Evolutionary conservation across 1,140 invertebrate genomes (phyloP), one percentile per base, ranked within the genome.

Genomic region (Araneus ventricosus): DNA sequence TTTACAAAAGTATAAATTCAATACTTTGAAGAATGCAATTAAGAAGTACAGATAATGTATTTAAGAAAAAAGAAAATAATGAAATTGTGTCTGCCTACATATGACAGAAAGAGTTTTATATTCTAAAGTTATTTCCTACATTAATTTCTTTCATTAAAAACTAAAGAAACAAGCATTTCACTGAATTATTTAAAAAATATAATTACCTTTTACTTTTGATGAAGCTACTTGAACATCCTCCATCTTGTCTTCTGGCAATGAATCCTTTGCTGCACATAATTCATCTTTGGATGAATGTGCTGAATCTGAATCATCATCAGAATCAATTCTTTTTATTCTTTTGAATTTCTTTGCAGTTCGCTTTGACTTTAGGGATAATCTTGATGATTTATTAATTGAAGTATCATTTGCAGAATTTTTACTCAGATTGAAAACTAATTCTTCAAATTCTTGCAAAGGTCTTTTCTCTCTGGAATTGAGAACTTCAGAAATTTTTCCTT

Each of bases 251-350:
- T 34, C 34, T 30, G 30, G 17, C 34, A 17, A 34, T 30, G 70
- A 37, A 34, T 34, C 0, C 1, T 34, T 75, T 22, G 34, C 41
- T 52, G 7, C 1, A 57, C 20, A 30, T 52, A 24, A 52, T 52
- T 84, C 82, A 0, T 27, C 52, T 41, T 84, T 45, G 20, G 82
- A 30, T 52, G 82, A 84, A n/a, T 84, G 27, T 5, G 82, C 45
- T 27, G 88, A 79, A 59, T 91, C 89, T 24, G 90, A 92, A 57
- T 92, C 90, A 84, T 59, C 75, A 86, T 34, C 37, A 34, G 59
- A 85, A n/a, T 70, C 61, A 75, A 57, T 45, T 41, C 27, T 92
- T 75, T 86, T 7, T 4, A 92, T 92, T 52, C 90, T 59, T 52
- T 86, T 92, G 75, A 92, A 92, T 41, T 92, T 92, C 30, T 80